Conservation (phyloP, 2,113 vertebrate species). For the Oryzias melastigma region DNA sequence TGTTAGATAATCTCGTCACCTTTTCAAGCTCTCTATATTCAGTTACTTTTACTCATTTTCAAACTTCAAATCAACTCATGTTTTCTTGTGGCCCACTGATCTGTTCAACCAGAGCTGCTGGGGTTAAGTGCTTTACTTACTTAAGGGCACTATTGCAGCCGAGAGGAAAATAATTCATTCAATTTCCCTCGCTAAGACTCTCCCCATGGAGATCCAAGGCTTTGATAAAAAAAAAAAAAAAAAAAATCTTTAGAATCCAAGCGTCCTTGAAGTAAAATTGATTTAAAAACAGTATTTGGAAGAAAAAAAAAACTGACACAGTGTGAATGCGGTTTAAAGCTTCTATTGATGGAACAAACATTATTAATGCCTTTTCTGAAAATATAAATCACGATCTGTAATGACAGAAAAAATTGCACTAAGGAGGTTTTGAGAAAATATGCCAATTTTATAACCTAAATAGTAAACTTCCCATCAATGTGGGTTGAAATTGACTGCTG, state of each 20-base stretch:
- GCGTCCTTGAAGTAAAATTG: constrained; percentile 24
- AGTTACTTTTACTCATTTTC: constrained; percentile 20
- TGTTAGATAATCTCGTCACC: constrained; percentile 3
- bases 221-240: constrained; percentile 27
- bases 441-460: background rate
- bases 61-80: constrained; percentile 31
- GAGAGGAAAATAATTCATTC: constrained; percentile 46
- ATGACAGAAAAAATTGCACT: background rate
- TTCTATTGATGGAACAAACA: constrained; percentile 1
- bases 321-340: background rate
- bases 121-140: constrained; percentile 59
- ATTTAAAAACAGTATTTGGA: constrained; percentile 21
- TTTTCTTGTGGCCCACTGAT: constrained; percentile 30
- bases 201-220: constrained; percentile 27
- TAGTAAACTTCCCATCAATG: background rate
- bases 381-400: background rate
- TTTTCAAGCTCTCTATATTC: constrained; percentile 17
- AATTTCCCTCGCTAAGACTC: constrained; percentile 30
- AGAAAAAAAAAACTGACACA: constrained; percentile 6
- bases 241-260: constrained; percentile 28
- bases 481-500: background rate
- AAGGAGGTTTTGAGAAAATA: background rate
- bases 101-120: constrained; percentile 21
- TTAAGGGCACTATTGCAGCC: constrained; percentile 35
- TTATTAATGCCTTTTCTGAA: background rate